Conservation (phyloP, 2,113 vertebrate genomes). For the Paedocypris sp. region DNA sequence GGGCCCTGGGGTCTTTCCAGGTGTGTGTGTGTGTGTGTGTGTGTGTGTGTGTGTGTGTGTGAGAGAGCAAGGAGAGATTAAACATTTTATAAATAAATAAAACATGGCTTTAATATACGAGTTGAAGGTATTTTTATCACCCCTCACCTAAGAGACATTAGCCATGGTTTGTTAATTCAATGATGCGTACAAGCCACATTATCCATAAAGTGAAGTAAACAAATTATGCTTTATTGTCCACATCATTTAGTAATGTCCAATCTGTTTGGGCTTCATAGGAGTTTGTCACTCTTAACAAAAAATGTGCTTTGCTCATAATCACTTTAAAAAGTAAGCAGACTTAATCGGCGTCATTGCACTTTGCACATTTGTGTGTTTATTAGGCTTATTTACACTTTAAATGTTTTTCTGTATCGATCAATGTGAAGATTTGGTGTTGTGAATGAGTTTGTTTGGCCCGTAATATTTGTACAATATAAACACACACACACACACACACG, state of each 20-base stretch:
- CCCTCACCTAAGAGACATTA: background rate
- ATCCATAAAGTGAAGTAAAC: slow-evolving; percentile 55
- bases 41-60: slow-evolving; percentile 9
- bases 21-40: background rate
- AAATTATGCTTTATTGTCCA: slow-evolving; percentile 50
- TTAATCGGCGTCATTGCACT: background rate
- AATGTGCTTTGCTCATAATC: background rate
- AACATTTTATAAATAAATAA: too few species aligned
- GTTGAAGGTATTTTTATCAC: background rate
- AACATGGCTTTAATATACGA: background rate
- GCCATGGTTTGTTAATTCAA: slow-evolving; percentile 50
- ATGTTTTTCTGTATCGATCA: too few species aligned
- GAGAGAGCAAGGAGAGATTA: background rate
- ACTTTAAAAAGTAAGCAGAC: background rate
- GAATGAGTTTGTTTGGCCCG: too few species aligned
- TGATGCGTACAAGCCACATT: slow-evolving; percentile 52
- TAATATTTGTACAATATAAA: too few species aligned
- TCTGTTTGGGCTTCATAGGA: background rate
- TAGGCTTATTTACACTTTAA: too few species aligned
- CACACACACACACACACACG: too few species aligned
- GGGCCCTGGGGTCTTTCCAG: slow-evolving; percentile 11
- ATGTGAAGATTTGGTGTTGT: too few species aligned
- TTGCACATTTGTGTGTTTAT: background rate
- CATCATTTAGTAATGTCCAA: slow-evolving; percentile 48
- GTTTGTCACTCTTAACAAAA: slow-evolving; percentile 3